phyloP scores from a whole-genome alignment of 37 sponge, comb jelly and placozoan species.

The Crambe crambe region DNA sequence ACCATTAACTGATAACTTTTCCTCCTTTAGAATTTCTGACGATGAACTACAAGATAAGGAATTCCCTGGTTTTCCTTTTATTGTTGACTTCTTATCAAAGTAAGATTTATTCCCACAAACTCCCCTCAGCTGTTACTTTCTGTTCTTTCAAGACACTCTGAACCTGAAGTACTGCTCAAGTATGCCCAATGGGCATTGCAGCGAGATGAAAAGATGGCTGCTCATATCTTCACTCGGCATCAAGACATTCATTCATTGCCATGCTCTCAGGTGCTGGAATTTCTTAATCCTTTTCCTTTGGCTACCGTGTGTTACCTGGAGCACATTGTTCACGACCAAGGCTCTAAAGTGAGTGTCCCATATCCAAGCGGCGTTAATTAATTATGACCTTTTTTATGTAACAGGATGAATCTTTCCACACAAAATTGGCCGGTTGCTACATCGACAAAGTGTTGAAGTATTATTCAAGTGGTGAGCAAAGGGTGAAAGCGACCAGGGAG shows the following conservation, averaged over 20 bases:
- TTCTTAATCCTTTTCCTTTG: constrained; percentile 34
- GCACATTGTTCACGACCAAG: constrained; percentile 33
- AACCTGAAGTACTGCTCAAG: constrained; percentile 65
- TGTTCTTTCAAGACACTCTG: constrained; percentile 22
- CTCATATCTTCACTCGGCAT: constrained; percentile 59
- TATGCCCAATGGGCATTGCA: constrained; percentile 86
- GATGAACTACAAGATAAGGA: background rate
- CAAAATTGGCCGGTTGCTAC: constrained; percentile 56
- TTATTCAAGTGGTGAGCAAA: background rate
- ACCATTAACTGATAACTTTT: no score
- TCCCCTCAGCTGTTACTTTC: background rate
- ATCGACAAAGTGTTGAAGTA: constrained; percentile 58
- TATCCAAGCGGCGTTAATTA: background rate
- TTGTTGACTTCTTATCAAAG: constrained; percentile 74
- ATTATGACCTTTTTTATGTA: background rate
- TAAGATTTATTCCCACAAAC: constrained; percentile 33
- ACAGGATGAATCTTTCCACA: constrained; percentile 72
- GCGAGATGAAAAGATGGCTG: constrained; percentile 58
- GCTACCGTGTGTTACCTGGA: constrained; percentile 74
- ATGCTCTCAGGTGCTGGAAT: constrained; percentile 46
- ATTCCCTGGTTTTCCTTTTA: constrained; percentile 64
- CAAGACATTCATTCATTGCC: background rate
- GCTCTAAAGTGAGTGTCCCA: constrained; percentile 46
- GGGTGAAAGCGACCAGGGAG: constrained; percentile 31
- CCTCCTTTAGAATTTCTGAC: background rate